Conservation (phyloP, 2,888 invertebrate genomes). For the Cepaea hortensis region DNA sequence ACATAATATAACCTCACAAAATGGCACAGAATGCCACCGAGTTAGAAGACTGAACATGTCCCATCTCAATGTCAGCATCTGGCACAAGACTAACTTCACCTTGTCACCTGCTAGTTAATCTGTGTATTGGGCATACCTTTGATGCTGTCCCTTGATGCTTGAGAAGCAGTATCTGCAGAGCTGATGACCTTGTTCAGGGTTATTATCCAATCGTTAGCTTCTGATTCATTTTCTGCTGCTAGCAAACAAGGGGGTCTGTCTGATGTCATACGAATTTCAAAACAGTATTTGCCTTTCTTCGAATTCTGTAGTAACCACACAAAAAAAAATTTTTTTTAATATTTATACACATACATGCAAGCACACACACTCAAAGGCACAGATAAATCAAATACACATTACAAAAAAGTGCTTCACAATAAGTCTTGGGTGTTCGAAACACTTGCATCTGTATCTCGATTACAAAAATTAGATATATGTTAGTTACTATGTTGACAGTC, state of each 20-base stretch:
- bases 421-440: no score
- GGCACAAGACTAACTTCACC: no score
- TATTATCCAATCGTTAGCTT: conserved; percentile 88
- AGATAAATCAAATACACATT: not conserved
- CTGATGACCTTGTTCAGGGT: conserved; percentile 89
- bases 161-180: conserved; percentile 69
- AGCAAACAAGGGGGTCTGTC: conserved; percentile 90
- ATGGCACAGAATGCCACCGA: no score
- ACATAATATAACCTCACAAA: no score
- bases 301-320: conserved; percentile 81
- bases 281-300: conserved; percentile 89
- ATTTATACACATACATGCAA: not conserved
- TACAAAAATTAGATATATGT: no score
- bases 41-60: no score
- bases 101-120: no score
- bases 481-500: no score
- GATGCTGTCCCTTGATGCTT: conserved; percentile 64
- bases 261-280: conserved; percentile 90
- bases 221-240: conserved; percentile 90
- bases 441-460: no score
- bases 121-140: conserved; percentile 56
- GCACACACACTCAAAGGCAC: not conserved
- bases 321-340: no score
- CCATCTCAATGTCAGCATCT: no score
- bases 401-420: no score